Evolutionary conservation across 2,113 vertebrate species (phyloP).

Genomic region (Pithys albifrons): DNA sequence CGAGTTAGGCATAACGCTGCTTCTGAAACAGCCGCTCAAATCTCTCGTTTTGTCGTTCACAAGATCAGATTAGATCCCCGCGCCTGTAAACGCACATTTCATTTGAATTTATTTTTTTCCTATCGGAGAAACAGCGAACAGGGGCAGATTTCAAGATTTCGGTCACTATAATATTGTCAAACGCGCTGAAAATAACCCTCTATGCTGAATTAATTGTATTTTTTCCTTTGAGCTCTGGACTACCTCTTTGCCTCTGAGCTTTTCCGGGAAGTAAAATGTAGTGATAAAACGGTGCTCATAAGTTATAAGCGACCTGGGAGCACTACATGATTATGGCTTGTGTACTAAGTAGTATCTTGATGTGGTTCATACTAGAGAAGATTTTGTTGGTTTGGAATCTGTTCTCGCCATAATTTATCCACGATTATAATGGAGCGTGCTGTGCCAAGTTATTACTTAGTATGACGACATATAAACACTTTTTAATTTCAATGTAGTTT

Average conservation of each 20-base stretch:
- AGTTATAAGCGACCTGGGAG: slow-evolving; percentile 49
- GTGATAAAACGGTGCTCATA: slow-evolving; percentile 28
- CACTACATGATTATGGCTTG: slow-evolving; percentile 14
- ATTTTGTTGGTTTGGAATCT: slow-evolving; percentile 29
- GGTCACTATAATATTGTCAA: neutral
- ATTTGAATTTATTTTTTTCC: neutral
- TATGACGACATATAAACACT: slow-evolving; percentile 29
- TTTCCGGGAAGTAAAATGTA: slow-evolving; percentile 47
- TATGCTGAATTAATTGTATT: neutral
- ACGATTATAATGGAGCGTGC: slow-evolving; percentile 14
- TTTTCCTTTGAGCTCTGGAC: neutral
- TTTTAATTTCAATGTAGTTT: slow-evolving; percentile 47
- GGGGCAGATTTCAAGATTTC: neutral
- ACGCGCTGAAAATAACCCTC: neutral
- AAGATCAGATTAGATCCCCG: neutral
- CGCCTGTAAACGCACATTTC: neutral
- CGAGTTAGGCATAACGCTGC: neutral
- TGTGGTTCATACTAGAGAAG: neutral
- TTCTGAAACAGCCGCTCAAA: neutral
- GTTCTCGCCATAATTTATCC: neutral
- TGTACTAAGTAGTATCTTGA: slow-evolving; percentile 6
- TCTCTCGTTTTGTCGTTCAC: neutral
- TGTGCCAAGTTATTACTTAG: slow-evolving; percentile 59
- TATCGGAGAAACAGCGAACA: neutral
- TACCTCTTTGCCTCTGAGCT: neutral